Conservation (phyloP, 2,113 vertebrate genomes). For the Parus major region DNA sequence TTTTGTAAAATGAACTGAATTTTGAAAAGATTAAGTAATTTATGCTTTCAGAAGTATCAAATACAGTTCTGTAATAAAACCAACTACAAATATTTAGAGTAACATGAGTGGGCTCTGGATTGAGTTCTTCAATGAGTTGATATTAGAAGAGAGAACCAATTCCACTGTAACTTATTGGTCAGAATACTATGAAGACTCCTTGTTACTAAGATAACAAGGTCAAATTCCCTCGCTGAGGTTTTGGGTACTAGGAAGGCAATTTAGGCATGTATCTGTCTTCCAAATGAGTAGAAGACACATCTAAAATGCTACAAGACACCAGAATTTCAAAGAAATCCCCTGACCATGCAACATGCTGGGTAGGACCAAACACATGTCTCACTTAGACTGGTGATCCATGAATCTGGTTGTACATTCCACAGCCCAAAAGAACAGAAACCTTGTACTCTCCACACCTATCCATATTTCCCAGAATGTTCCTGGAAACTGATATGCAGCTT, state of each 20-base stretch:
- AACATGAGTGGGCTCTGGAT: not conserved
- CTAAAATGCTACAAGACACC: not conserved
- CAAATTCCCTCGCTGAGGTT: not conserved
- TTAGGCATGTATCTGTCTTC: not conserved
- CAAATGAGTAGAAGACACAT: not conserved
- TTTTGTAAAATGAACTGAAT: not conserved
- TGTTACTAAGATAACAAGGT: not conserved
- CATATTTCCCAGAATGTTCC: not conserved
- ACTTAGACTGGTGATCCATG: not conserved
- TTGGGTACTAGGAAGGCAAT: not conserved
- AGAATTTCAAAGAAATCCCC: not conserved
- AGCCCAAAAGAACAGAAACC: not conserved
- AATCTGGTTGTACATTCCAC: not conserved
- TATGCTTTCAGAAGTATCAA: not conserved
- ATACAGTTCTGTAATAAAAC: not conserved
- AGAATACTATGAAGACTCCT: not conserved
- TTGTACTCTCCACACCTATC: not conserved
- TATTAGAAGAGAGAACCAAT: not conserved
- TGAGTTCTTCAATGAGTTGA: not conserved
- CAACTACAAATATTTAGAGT: not conserved
- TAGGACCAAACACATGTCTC: rapidly evolving
- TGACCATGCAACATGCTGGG: not conserved
- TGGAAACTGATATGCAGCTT: not conserved
- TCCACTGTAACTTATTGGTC: not conserved
- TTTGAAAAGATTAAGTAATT: not conserved